A percentile compares a stretch with the other conserved stretches of the same genome.
These are phyloP conservation scores for Scaptomyza tumidula DNA, from an alignment of 2,888 invertebrate genomes.

Conservation along the genomic window DNA sequence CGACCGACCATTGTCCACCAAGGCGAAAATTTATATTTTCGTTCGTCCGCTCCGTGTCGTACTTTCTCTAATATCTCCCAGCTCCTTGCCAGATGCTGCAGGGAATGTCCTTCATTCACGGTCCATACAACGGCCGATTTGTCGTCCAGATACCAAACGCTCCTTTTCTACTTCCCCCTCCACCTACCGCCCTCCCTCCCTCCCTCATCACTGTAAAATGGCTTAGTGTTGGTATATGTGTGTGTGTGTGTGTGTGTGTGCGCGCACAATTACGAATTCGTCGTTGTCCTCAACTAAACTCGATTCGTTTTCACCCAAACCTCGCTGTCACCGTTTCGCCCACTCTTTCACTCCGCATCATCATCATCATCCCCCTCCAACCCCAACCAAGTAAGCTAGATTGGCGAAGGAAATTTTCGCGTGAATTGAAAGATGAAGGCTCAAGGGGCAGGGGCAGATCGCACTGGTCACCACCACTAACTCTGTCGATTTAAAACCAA, in stretches of 20 bases:
- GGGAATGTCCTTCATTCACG: constrained; percentile 50
- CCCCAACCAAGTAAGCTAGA: constrained; percentile 38
- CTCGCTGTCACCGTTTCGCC: constrained; percentile 67
- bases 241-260: constrained; percentile 48
- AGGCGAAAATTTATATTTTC: constrained; percentile 79
- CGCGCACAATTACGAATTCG: constrained; percentile 77
- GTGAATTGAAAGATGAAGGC: constrained; percentile 81
- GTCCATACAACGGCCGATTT: constrained; percentile 57
- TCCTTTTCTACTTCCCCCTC: constrained; percentile 2
- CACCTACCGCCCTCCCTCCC: too few species aligned
- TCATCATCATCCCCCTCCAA: constrained; percentile 28
- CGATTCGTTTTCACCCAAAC: constrained; percentile 72
- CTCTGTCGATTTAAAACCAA: constrained; percentile 32
- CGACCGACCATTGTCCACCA: constrained; percentile 67
- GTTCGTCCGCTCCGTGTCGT: constrained; percentile 59
- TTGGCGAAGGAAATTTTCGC: constrained; percentile 77
- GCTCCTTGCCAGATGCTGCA: constrained; percentile 75
- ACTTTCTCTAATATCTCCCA: constrained; percentile 76
- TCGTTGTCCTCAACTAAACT: constrained; percentile 75
- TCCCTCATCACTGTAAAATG: constrained; percentile 35
- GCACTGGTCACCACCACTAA: constrained; percentile 62
- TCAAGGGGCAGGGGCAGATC: constrained; percentile 55
- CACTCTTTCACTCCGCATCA: constrained; percentile 31
- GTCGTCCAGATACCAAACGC: constrained; percentile 50
- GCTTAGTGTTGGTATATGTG: constrained; percentile 62